Evolutionary conservation across 2,797 vertebrate species (phyloP), one percentile per base, ranked within the genome.

Genomic region (Poeciliopsis infans): DNA sequence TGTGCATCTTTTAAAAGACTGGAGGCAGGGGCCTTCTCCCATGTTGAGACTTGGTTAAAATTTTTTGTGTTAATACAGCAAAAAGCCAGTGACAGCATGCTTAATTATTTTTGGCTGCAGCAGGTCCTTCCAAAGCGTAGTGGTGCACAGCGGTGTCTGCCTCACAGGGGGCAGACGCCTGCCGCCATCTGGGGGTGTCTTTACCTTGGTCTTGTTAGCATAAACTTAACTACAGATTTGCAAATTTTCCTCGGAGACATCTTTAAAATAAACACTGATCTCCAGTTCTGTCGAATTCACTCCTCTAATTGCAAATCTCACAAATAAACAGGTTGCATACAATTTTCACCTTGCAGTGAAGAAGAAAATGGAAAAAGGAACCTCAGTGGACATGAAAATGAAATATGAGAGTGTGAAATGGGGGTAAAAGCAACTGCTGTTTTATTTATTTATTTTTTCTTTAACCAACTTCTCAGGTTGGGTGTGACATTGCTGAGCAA

Each of bases 41-140:
- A 95, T 93, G 94, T 94, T 95, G 92, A 93, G 92, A 90, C 88
- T 94, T 93, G 93, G 93, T 95, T 92, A 88, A 91, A 91, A 90
- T 92, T 94, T 95, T 93, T 95, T 93, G 90, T 95, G 95, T 94
- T 49, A 86, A 94, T 92, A 88, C 92, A 95, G 95, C 95, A 94
- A 92, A 96, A 96, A 90, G 81, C 81, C 79, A 64, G 84, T 95
- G 94, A 95, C 95, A 95, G 92, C 90, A 73, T 92, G 95, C 94
- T 96, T 95, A 95, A 95, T 96, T 96, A 96, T 96, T 93, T 93
- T 93, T 92, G 94, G 93, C 93, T 92, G 90, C 86, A 91, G 89
- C 90, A 80, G 93, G 88, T 90, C 91, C 88, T 86, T 92, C 92
- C 87, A 90, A 91, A 87, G 92, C 79, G 85, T 89, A 87, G 83